These are phyloP conservation scores for Caenorhabditis auriculariae DNA, from an alignment of 2,888 invertebrate species.

Conservation along the genomic window DNA sequence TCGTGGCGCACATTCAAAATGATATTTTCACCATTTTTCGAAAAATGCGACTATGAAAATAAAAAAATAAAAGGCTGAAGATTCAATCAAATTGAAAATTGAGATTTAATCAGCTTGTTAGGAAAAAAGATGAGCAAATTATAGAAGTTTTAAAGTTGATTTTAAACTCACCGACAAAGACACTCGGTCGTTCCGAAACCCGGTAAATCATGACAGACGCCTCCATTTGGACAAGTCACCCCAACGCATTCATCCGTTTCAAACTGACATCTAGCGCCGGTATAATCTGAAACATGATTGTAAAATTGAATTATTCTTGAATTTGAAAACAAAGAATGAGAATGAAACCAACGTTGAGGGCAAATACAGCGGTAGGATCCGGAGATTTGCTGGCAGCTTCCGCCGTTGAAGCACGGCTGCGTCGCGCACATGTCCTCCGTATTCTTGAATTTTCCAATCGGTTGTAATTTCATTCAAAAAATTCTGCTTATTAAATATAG, in stretches of 20 bases:
- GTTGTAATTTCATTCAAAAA: slow-evolving; percentile 3
- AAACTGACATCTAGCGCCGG: slow-evolving; percentile 86
- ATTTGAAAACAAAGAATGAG: not conserved
- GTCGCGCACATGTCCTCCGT: slow-evolving; percentile 78
- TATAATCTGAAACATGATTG: slow-evolving; percentile 70
- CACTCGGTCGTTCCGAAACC: slow-evolving; percentile 85
- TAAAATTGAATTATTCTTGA: slow-evolving; percentile 4
- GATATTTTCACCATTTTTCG: too few relatives aligned
- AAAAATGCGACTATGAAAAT: too few relatives aligned
- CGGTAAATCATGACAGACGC: slow-evolving; percentile 96
- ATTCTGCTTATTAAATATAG: too few relatives aligned
- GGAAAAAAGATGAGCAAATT: not conserved
- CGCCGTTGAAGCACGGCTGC: slow-evolving; percentile 87
- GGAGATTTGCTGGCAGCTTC: slow-evolving; percentile 83
- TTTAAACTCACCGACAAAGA: slow-evolving; percentile 73
- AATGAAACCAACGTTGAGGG: slow-evolving; percentile 44
- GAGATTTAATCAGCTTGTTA: too few relatives aligned
- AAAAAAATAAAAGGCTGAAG: not conserved
- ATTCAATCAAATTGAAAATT: slow-evolving; percentile 1
- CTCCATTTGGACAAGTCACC: slow-evolving; percentile 89
- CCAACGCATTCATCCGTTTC: slow-evolving; percentile 86
- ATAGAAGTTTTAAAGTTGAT: not conserved
- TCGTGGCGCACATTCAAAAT: too few relatives aligned
- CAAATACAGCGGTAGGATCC: slow-evolving; percentile 72
- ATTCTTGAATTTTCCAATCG: too few relatives aligned